Conservation (phyloP, 2,113 vertebrate genomes). For the Nothocercus julius region DNA sequence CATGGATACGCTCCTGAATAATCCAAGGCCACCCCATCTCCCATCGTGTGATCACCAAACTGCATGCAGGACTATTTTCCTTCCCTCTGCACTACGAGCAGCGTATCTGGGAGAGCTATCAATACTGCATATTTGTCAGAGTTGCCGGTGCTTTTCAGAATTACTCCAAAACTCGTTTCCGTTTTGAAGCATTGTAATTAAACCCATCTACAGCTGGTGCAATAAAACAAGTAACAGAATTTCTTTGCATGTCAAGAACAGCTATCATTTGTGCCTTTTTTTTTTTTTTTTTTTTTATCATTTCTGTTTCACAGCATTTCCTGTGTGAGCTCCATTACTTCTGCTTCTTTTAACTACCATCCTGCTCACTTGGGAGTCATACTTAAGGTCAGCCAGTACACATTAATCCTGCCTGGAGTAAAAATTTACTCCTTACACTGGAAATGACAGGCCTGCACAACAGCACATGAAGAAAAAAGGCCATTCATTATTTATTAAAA, state of each 20-base stretch:
- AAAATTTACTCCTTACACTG: constrained; percentile 65
- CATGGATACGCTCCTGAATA: fast-evolving
- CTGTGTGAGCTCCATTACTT: constrained; percentile 33
- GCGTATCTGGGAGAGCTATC: not conserved
- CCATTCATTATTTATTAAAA: constrained; percentile 72
- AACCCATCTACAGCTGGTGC: constrained; percentile 22
- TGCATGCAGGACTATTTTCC: fast-evolving
- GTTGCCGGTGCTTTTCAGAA: not conserved
- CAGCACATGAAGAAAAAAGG: constrained; percentile 45
- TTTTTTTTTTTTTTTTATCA: constrained; percentile 43
- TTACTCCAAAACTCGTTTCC: not conserved
- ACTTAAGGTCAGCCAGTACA: constrained; percentile 70
- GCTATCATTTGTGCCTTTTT: constrained; percentile 29
- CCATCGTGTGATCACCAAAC: not conserved
- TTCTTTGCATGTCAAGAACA: constrained; percentile 31
- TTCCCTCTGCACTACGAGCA: fast-evolving
- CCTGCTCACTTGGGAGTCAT: constrained; percentile 62
- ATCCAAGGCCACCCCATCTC: not conserved
- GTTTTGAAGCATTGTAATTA: constrained; percentile 35
- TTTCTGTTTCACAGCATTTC: not conserved
- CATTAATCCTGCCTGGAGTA: constrained; percentile 66
- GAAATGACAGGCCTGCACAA: constrained; percentile 69
- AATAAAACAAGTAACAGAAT: constrained; percentile 50
- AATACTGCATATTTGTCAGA: not conserved
- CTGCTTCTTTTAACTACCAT: constrained; percentile 67